phyloP scores from a whole-genome alignment of 1,140 invertebrate species.

The Mercenaria mercenaria region DNA sequence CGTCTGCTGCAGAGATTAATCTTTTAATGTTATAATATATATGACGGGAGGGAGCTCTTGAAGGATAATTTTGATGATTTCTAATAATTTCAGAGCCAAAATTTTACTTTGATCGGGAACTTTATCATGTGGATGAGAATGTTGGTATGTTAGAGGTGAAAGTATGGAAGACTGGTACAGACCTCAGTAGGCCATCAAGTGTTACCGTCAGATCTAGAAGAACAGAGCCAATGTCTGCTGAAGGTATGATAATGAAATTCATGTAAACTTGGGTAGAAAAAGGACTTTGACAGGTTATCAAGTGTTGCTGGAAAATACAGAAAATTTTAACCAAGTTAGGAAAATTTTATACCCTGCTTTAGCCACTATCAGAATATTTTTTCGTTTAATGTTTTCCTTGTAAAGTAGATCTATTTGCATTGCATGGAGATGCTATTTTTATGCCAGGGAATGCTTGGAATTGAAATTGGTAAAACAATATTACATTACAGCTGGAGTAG shows the following conservation, averaged over 20 bases:
- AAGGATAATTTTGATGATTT: background rate
- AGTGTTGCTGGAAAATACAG: background rate
- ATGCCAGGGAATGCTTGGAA: no score
- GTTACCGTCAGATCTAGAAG: conserved; percentile 84
- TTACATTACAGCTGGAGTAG: conserved; percentile 82
- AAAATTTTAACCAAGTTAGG: background rate
- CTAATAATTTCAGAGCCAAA: conserved; percentile 81
- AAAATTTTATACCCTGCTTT: no score
- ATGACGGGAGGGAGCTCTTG: background rate
- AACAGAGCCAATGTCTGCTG: conserved; percentile 81
- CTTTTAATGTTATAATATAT: background rate
- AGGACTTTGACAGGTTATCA: no score
- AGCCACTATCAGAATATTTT: no score
- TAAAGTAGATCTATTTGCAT: no score
- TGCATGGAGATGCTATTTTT: no score
- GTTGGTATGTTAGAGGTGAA: conserved; percentile 82
- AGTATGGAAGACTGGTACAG: conserved; percentile 84
- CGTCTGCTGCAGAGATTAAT: no score
- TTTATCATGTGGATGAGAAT: conserved; percentile 85
- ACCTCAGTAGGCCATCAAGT: conserved; percentile 82
- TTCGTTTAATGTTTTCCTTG: no score
- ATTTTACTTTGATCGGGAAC: conserved; percentile 82
- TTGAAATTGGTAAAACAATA: no score
- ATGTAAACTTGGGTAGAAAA: background rate
- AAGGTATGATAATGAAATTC: conserved; percentile 76